Conservation (phyloP, 1,140 invertebrate species). For the Drosophila obscura region DNA sequence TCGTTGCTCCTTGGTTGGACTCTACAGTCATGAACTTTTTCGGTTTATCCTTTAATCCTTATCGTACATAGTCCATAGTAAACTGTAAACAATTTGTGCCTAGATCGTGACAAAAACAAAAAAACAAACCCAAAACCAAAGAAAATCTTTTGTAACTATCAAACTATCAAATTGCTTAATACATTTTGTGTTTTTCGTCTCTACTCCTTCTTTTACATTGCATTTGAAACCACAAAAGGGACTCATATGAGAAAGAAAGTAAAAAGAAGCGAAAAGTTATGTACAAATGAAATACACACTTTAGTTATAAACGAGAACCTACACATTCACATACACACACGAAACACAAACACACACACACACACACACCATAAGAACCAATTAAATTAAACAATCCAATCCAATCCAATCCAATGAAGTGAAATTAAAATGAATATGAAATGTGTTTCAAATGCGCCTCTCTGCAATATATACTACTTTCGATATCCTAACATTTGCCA, state of each 20-base stretch:
- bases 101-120: conserved; percentile 47
- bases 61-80: conserved; percentile 43
- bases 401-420: conserved; percentile 32
- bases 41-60: conserved; percentile 16
- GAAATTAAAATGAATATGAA: conserved; percentile 12
- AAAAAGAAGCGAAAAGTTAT: conserved; percentile 83
- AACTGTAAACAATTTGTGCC: conserved; percentile 35
- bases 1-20: conserved; percentile 31
- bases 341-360: conserved; percentile 38
- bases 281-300: conserved; percentile 70
- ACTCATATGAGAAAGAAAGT: conserved; percentile 84
- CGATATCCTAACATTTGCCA: conserved; percentile 45
- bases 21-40: conserved; percentile 43
- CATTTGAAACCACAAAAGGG: conserved; percentile 82
- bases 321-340: conserved; percentile 7
- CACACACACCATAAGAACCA: conserved; percentile 32
- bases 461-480: conserved; percentile 56
- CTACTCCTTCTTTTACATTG: conserved; percentile 83
- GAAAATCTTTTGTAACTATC: conserved; percentile 59
- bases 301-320: conserved; percentile 62
- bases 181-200: conserved; percentile 80
- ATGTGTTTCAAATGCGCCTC: conserved; percentile 45
- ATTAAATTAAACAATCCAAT: conserved; percentile 14
- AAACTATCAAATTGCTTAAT: conserved; percentile 73
- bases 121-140: conserved; percentile 26